Evolutionary conservation across 2,797 vertebrate genomes (phyloP).

Genomic region (Sphenodon punctatus): DNA sequence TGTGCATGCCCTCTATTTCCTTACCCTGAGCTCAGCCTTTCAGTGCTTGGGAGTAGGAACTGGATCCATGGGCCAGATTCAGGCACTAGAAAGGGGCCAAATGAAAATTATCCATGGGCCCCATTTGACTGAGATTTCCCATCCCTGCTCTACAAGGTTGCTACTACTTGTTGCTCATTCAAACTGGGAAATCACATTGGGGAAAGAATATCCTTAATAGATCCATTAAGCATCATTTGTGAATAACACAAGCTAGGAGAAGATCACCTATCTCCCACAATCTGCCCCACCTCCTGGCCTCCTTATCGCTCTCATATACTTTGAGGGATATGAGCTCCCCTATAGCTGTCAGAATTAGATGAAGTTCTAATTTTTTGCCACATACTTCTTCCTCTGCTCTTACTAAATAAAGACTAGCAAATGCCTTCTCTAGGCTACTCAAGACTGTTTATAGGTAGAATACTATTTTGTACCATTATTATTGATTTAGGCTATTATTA

Average conservation of each 20-base stretch:
- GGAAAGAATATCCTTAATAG: not conserved
- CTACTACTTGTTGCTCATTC: constrained; percentile 35
- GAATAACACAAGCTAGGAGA: constrained; percentile 30
- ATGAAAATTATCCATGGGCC: too few species aligned
- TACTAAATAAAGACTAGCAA: not conserved
- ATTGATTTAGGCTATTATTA: not conserved
- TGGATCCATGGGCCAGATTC: too few species aligned
- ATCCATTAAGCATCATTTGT: not conserved
- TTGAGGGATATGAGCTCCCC: constrained; percentile 21
- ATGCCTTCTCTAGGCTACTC: not conserved
- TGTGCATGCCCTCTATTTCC: too few species aligned
- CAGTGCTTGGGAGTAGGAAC: too few species aligned
- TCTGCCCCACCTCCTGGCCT: too few species aligned
- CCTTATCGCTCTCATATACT: too few species aligned
- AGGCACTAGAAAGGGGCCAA: too few species aligned
- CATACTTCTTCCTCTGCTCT: not conserved
- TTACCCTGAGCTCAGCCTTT: too few species aligned
- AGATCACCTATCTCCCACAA: too few species aligned
- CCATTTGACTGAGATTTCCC: too few species aligned
- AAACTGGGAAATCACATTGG: constrained; percentile 55
- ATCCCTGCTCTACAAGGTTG: too few species aligned
- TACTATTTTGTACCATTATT: not conserved
- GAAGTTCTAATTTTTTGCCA: constrained; percentile 29
- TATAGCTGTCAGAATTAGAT: constrained; percentile 26
- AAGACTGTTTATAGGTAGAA: not conserved